Evolutionary conservation across 2,797 vertebrate genomes (phyloP).

Genomic region (Lates japonicus): DNA sequence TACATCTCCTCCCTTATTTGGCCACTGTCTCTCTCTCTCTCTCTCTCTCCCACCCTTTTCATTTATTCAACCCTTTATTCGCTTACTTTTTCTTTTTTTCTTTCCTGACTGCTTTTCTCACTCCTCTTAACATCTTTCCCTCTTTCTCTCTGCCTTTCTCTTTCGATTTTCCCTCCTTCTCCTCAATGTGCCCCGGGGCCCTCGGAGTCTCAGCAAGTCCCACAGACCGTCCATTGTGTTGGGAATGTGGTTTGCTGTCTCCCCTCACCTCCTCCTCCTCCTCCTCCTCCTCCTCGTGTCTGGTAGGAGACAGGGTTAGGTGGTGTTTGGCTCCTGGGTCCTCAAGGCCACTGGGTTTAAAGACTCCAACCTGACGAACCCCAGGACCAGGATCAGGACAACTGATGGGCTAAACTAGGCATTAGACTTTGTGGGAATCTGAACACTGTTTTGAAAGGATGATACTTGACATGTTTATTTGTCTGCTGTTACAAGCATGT

Average conservation of each 20-base stretch:
- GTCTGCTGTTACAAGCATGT: constrained; percentile 9
- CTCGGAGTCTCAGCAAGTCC: constrained; percentile 70
- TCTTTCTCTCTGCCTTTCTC: constrained; percentile 32
- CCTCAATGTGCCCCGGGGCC: constrained; percentile 66
- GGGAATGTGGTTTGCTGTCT: constrained; percentile 79
- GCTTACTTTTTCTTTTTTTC: constrained; percentile 10
- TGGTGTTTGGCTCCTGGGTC: constrained; percentile 75
- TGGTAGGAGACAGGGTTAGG: constrained; percentile 70
- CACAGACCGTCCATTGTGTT: constrained; percentile 86
- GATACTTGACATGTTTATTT: constrained; percentile 10
- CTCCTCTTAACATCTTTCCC: constrained; percentile 25
- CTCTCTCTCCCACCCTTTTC: not conserved
- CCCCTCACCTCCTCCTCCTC: constrained; percentile 55
- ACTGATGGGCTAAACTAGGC: constrained; percentile 47
- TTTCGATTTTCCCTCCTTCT: constrained; percentile 43
- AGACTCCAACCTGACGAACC: constrained; percentile 48
- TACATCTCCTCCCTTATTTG: constrained; percentile 37
- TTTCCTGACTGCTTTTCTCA: constrained; percentile 14
- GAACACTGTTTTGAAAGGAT: constrained; percentile 23
- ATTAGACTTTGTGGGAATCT: constrained; percentile 26
- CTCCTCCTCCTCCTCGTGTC: constrained; percentile 60
- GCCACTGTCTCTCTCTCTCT: constrained; percentile 2
- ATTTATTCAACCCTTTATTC: constrained; percentile 17
- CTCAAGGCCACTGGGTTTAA: constrained; percentile 74
- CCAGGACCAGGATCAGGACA: constrained; percentile 38